Evolutionary conservation across 2,797 vertebrate species (phyloP).

Genomic region (Craterocephalus amniculus): DNA sequence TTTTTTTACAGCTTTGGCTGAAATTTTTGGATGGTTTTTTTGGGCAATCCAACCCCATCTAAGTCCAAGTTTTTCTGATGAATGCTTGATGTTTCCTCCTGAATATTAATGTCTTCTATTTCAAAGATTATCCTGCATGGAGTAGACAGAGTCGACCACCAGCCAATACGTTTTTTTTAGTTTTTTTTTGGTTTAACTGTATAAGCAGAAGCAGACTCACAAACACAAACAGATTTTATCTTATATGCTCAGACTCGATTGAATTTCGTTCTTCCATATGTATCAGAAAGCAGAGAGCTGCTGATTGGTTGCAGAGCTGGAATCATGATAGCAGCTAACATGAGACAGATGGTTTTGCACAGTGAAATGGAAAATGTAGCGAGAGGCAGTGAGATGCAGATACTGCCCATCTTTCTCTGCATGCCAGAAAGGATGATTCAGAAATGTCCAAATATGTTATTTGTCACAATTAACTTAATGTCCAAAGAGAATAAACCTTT

Average conservation of each 20-base stretch:
- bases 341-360: constrained; percentile 59
- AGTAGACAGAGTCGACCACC: not conserved
- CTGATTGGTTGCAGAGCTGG: constrained; percentile 48
- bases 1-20: not conserved
- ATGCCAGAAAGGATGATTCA: not conserved
- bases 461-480: not conserved
- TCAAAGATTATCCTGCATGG: not conserved
- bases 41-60: not conserved
- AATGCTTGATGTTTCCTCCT: not conserved
- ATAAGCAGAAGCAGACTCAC: constrained; percentile 15
- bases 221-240: constrained; percentile 15
- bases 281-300: constrained; percentile 33
- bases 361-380: constrained; percentile 33
- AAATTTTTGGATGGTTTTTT: not conserved
- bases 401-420: constrained; percentile 5
- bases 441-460: constrained; percentile 3
- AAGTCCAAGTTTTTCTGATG: not conserved
- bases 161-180: not conserved
- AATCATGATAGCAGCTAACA: constrained; percentile 47
- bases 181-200: not conserved
- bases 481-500: constrained; percentile 1
- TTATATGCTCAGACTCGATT: constrained; percentile 8
- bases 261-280: constrained; percentile 22
- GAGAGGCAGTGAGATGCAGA: not conserved
- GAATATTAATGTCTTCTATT: not conserved